Evolutionary conservation across 2,797 vertebrate species (phyloP), one percentile per base, ranked within the genome.

Genomic region (Capromys pilorides): DNA sequence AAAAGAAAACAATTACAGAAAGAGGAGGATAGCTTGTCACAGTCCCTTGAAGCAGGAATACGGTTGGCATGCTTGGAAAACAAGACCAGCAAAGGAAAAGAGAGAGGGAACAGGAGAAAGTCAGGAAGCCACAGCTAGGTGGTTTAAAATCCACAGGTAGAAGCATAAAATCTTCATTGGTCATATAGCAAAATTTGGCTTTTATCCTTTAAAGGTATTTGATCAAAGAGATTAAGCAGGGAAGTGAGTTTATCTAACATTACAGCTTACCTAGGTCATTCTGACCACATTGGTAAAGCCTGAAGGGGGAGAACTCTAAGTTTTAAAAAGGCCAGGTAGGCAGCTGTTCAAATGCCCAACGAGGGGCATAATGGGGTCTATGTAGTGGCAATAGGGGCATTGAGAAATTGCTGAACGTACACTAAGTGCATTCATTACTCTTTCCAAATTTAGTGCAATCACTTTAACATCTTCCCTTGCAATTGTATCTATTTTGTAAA

Each of bases 221-320:
- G 49, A 57, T 84, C 19, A 78, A 88, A 86, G 21, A 51, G 24
- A 51, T 2, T 93, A 59, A 86, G 6, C 69, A 86, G 51, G 83
- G 26, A 84, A 61, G 2, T 39, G 62, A 91, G 26, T 64, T 79
- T 88, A 41, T n/a, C 12, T 69, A 9, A 49, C 28, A 59, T 80
- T 75, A 22, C 62, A 21, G 36, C 85, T 90, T 93, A 54, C 71
- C 49, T 78, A 54, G 45, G 66, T 66, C 62, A 36, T 67, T 86
- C 69, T 71, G 28, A 24, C 39, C 81, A 7, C 8, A 83, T 11
- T 41, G 57, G 57, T 59, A 26, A 86, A 93, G 22, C 66, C 57
- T 39, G 26, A 82, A 26, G 1, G 14, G 5, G 3, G 13, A 49
- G 92, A 77, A 33, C 18, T 16, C 1, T 67, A 41, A 57, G 12